phyloP scores from a whole-genome alignment of 2,113 vertebrate species.

The Spea bombifrons region DNA sequence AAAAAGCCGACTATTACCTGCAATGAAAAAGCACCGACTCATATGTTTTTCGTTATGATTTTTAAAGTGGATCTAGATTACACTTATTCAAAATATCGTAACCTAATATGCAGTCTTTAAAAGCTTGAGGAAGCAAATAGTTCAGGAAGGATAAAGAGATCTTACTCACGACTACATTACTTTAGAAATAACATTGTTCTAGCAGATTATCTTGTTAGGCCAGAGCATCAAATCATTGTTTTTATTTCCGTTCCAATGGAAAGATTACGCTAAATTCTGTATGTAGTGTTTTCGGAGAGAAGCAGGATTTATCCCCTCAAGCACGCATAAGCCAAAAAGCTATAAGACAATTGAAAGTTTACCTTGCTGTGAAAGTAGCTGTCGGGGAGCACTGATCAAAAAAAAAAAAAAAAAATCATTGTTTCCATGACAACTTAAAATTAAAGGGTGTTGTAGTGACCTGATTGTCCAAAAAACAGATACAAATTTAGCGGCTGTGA shows the following conservation, averaged over 20 bases:
- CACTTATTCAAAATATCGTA: conserved; percentile 27
- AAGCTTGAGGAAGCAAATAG: conserved; percentile 21
- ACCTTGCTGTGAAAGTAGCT: neutral
- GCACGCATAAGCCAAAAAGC: neutral
- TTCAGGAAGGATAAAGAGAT: conserved; percentile 28
- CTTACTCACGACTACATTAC: conserved; percentile 35
- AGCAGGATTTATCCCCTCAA: neutral
- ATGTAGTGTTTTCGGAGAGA: neutral
- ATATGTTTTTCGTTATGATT: conserved; percentile 39
- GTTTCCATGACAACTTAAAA: too few species aligned
- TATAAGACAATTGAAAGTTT: neutral
- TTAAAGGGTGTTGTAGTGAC: too few species aligned
- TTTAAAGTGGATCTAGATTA: conserved; percentile 32
- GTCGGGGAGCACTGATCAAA: too few species aligned
- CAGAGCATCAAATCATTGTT: neutral
- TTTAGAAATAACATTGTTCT: conserved; percentile 38
- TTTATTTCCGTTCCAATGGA: neutral
- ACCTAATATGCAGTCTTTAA: conserved; percentile 23
- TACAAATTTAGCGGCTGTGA: too few species aligned
- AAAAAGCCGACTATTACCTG: neutral
- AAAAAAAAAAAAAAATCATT: too few species aligned
- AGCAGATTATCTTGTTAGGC: conserved; percentile 26
- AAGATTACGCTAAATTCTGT: neutral
- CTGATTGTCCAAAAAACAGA: too few species aligned
- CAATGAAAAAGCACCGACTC: conserved; percentile 7